These are phyloP conservation scores for Pasiphila rectangulata DNA, from an alignment of 2,888 invertebrate species.

Conservation along the genomic window DNA sequence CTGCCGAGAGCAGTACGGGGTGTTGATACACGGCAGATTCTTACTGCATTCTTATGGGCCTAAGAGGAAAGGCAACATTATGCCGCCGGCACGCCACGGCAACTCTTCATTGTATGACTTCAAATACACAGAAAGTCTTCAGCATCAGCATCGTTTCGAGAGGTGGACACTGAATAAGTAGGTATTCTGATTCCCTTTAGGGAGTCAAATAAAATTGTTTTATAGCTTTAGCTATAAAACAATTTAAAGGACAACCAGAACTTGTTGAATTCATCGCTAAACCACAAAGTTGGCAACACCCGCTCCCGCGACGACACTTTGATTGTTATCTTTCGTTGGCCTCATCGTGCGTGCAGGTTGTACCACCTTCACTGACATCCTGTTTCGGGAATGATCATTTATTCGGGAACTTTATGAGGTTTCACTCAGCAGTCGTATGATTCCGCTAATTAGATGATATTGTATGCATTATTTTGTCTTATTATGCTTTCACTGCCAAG, in stretches of 20 bases:
- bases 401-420: constrained; percentile 15
- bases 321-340: constrained; percentile 40
- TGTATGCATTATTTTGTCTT: constrained; percentile 6
- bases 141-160: too few species aligned
- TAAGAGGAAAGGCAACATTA: too few species aligned
- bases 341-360: constrained; percentile 23
- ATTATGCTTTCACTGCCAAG: constrained; percentile 5
- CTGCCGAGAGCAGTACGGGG: too few species aligned
- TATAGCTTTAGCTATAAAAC: background rate
- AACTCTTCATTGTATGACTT: too few species aligned
- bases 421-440: constrained; percentile 11
- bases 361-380: constrained; percentile 15
- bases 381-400: constrained; percentile 15
- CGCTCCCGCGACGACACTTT: constrained; percentile 29
- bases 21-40: too few species aligned
- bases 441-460: constrained; percentile 11
- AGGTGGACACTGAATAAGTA: too few species aligned
- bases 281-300: constrained; percentile 5
- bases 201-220: background rate
- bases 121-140: too few species aligned
- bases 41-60: too few species aligned
- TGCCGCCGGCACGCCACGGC: too few species aligned
- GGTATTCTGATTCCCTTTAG: too few species aligned
- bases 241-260: background rate
- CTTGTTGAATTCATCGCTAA: background rate